Conservation (phyloP, 2,888 invertebrate species). For the Drosophila monieri region DNA sequence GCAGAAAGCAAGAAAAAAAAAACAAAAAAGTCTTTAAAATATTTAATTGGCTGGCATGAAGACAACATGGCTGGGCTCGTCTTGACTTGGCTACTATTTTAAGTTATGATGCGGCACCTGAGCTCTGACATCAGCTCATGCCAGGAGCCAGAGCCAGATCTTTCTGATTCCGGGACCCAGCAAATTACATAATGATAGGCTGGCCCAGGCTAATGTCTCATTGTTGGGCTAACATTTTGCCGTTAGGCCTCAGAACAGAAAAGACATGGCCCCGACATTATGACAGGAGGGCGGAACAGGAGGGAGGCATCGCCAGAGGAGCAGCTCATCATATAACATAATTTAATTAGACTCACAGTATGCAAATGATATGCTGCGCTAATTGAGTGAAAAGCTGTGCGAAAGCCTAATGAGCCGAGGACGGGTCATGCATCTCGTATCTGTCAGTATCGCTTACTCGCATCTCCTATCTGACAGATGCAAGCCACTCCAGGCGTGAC, state of each 20-base stretch:
- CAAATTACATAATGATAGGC: slow-evolving; percentile 71
- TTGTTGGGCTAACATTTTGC: slow-evolving; percentile 39
- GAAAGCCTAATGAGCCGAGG: slow-evolving; percentile 28
- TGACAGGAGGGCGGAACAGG: slow-evolving; percentile 5
- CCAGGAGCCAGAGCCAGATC: slow-evolving; percentile 47
- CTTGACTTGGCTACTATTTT: slow-evolving; percentile 63
- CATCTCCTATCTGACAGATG: slow-evolving; percentile 20
- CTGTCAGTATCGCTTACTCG: slow-evolving; percentile 11
- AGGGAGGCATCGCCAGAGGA: slow-evolving; percentile 1
- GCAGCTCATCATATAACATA: slow-evolving; percentile 17
- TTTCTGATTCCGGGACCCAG: slow-evolving; percentile 25
- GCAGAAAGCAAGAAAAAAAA: slow-evolving; percentile 9
- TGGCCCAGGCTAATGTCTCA: slow-evolving; percentile 39
- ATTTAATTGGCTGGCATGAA: slow-evolving; percentile 64
- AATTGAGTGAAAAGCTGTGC: slow-evolving; percentile 59
- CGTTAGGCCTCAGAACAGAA: slow-evolving; percentile 47
- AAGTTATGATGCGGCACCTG: slow-evolving; percentile 64
- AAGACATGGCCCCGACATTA: slow-evolving; percentile 1
- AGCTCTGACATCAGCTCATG: slow-evolving; percentile 66
- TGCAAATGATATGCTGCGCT: slow-evolving; percentile 70
- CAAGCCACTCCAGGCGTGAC: slow-evolving; percentile 26
- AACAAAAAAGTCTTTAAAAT: slow-evolving; percentile 54
- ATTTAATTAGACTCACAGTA: slow-evolving; percentile 62
- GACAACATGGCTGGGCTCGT: slow-evolving; percentile 5
- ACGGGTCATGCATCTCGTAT: slow-evolving; percentile 33